phyloP scores from a whole-genome alignment of 2,113 vertebrate species.

The Mormyrus lacerda region DNA sequence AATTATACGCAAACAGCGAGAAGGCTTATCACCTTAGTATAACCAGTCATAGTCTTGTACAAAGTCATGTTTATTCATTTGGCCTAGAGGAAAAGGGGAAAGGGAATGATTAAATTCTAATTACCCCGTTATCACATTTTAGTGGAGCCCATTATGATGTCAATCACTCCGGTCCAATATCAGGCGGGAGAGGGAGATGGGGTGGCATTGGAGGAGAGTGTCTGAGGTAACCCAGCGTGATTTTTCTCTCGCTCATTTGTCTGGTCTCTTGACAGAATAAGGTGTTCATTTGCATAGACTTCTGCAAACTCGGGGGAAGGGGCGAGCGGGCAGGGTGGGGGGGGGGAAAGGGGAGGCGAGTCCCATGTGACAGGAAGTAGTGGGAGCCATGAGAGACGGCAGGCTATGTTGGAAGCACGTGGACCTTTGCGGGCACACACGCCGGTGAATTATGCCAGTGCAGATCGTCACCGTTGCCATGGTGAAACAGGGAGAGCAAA shows the following conservation, averaged over 20 bases:
- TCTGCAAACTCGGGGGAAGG: not conserved
- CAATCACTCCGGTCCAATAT: constrained; percentile 53
- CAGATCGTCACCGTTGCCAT: not conserved
- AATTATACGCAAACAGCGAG: not conserved
- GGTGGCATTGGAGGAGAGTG: constrained; percentile 29
- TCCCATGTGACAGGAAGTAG: not conserved
- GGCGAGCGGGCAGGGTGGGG: not conserved
- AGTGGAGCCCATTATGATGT: constrained; percentile 60
- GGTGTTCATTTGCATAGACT: not conserved
- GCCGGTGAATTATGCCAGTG: not conserved
- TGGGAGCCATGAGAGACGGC: not conserved
- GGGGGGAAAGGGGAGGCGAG: not conserved
- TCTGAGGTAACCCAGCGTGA: not conserved
- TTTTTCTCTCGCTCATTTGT: not conserved
- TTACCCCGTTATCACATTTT: constrained; percentile 65
- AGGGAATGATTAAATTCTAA: constrained; percentile 62
- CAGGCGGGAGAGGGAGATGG: constrained; percentile 30
- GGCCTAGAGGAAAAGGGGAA: constrained; percentile 47
- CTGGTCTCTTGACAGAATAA: not conserved
- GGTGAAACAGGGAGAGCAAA: not conserved
- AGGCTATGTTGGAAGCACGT: not conserved
- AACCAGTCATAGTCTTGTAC: constrained; percentile 44
- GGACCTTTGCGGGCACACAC: not conserved
- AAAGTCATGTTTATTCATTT: constrained; percentile 62
- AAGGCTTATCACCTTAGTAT: constrained; percentile 49